Percentiles rank a stretch among this genome's conserved stretches.
phyloP scores from a whole-genome alignment of 1,140 invertebrate species.

The Oncopeltus fasciatus region DNA sequence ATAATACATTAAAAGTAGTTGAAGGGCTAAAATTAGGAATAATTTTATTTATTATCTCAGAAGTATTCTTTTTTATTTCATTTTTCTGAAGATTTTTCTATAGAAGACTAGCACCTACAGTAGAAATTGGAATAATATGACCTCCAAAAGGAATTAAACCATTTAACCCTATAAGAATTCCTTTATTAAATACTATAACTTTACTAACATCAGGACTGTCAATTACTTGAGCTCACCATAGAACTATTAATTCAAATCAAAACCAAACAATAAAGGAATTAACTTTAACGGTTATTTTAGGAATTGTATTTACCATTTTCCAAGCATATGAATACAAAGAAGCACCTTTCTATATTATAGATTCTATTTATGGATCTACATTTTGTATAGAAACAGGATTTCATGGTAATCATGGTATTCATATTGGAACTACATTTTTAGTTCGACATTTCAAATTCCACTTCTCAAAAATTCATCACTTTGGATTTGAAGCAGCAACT shows the following conservation, averaged over 20 bases:
- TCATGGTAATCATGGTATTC: constrained; percentile 55
- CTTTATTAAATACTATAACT: constrained; percentile 45
- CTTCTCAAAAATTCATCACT: constrained; percentile 44
- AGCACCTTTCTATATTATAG: constrained; percentile 20
- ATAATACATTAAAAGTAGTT: constrained; percentile 32
- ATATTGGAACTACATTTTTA: constrained; percentile 38
- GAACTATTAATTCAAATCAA: background rate
- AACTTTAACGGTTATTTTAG: constrained; percentile 34
- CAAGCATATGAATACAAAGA: constrained; percentile 8
- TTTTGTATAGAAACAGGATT: constrained; percentile 60
- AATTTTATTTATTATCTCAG: constrained; percentile 41
- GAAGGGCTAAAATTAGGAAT: constrained; percentile 40
- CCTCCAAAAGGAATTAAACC: constrained; percentile 38
- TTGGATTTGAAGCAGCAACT: constrained; percentile 50
- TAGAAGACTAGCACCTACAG: constrained; percentile 32
- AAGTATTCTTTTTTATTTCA: background rate
- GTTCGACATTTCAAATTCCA: constrained; percentile 36
- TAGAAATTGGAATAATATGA: constrained; percentile 44
- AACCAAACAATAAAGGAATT: constrained; percentile 28
- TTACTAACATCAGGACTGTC: constrained; percentile 39
- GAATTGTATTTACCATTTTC: background rate
- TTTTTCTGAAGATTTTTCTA: background rate
- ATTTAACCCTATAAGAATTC: constrained; percentile 46
- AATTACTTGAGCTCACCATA: constrained; percentile 22
- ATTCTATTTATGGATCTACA: constrained; percentile 45